Evolutionary conservation across 2,797 vertebrate species (phyloP).

Genomic region (Anguilla pacifica): DNA sequence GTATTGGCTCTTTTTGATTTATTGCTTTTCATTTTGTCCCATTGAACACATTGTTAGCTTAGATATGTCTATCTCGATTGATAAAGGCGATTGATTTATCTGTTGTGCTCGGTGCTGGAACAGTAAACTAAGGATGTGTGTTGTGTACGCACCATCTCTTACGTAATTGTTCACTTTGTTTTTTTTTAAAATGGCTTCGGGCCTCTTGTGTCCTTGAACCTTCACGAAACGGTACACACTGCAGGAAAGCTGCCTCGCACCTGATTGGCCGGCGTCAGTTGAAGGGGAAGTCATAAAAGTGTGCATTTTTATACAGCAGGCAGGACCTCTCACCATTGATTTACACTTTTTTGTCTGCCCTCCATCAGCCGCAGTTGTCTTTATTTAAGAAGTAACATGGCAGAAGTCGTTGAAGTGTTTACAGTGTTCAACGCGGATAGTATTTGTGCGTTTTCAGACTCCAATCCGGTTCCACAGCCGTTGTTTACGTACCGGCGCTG

Average conservation of each 20-base stretch:
- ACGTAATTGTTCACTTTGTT: slow-evolving; percentile 50
- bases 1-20: no score
- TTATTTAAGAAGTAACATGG: neutral
- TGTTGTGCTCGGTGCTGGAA: neutral
- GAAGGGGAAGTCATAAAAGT: neutral
- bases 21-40: neutral
- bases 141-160: slow-evolving; percentile 5
- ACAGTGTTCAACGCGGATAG: neutral
- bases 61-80: neutral
- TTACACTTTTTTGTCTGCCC: neutral
- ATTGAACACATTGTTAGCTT: neutral
- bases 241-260: neutral
- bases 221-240: neutral
- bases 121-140: neutral
- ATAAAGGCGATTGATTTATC: neutral
- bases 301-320: neutral
- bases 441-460: no score
- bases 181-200: slow-evolving; percentile 31
- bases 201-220: slow-evolving; percentile 45
- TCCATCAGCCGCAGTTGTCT: neutral
- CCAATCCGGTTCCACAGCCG: neutral
- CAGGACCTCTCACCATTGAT: no score
- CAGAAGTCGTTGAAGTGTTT: neutral
- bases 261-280: neutral
- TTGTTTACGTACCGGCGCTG: neutral